Conservation (phyloP, 2,888 invertebrate species). For the Coleophora deauratella region DNA sequence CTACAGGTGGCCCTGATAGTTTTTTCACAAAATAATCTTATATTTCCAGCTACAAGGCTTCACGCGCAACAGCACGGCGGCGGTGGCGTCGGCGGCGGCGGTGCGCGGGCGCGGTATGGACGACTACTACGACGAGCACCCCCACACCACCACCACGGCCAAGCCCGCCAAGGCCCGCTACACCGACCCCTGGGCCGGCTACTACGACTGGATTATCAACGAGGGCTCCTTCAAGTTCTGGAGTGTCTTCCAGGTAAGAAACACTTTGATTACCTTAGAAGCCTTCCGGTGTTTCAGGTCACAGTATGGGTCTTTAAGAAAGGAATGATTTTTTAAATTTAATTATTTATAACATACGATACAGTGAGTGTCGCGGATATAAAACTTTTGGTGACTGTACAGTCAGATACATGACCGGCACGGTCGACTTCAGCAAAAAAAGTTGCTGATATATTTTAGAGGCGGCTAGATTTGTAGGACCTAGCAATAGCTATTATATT, state of each 20-base stretch:
- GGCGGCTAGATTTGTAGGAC: too few species aligned
- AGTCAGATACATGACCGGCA: too few species aligned
- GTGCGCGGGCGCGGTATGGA: constrained; percentile 54
- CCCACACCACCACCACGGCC: constrained; percentile 51
- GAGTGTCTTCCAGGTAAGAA: constrained; percentile 86
- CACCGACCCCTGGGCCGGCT: constrained; percentile 84
- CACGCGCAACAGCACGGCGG: constrained; percentile 18
- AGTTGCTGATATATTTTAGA: too few species aligned
- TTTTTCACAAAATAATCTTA: not conserved
- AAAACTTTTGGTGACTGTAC: too few species aligned
- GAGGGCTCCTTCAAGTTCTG: constrained; percentile 93
- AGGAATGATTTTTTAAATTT: too few species aligned
- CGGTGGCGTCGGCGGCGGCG: constrained; percentile 44
- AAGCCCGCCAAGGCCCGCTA: constrained; percentile 75
- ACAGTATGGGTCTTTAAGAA: too few species aligned
- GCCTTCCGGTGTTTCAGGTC: too few species aligned
- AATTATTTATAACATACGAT: too few species aligned
- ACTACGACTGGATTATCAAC: constrained; percentile 90
- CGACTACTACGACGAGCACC: constrained; percentile 64
- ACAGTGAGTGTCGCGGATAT: too few species aligned
- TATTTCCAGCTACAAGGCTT: constrained; percentile 23
- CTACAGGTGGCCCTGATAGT: too few species aligned
- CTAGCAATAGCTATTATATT: too few species aligned
- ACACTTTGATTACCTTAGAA: not conserved
- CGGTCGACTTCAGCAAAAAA: too few species aligned